These are phyloP conservation scores for Candoia aspera DNA, from an alignment of 2,113 vertebrate species.

Conservation along the genomic window DNA sequence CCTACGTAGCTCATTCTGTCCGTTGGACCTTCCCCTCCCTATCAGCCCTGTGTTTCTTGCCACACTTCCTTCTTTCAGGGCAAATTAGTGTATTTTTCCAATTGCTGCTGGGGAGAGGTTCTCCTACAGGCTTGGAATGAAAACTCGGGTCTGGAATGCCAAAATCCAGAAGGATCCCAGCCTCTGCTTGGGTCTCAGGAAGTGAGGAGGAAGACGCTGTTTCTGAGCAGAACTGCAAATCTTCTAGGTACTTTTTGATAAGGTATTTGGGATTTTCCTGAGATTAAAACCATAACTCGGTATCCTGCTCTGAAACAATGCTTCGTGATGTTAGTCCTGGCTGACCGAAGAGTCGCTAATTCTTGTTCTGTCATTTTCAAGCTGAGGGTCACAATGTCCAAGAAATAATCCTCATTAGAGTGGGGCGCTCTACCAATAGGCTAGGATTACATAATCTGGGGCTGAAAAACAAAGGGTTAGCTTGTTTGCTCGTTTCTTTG, in stretches of 20 bases:
- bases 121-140: background rate
- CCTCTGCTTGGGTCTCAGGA: background rate
- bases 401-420: background rate
- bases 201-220: background rate
- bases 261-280: background rate
- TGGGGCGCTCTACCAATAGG: background rate
- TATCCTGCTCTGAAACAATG: rapidly evolving
- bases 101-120: rapidly evolving
- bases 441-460: background rate
- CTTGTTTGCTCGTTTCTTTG: no score
- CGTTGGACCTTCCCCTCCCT: background rate
- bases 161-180: background rate
- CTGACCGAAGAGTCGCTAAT: background rate
- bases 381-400: background rate
- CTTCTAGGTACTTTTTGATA: background rate
- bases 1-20: background rate
- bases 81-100: background rate
- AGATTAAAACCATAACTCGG: background rate
- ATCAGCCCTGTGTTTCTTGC: no score
- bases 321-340: rapidly evolving
- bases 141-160: no score
- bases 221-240: background rate
- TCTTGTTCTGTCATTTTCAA: background rate
- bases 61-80: background rate
- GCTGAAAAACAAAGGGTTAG: background rate